Evolutionary conservation across 2,888 invertebrate species (phyloP).

Genomic region (Heliconius sara): DNA sequence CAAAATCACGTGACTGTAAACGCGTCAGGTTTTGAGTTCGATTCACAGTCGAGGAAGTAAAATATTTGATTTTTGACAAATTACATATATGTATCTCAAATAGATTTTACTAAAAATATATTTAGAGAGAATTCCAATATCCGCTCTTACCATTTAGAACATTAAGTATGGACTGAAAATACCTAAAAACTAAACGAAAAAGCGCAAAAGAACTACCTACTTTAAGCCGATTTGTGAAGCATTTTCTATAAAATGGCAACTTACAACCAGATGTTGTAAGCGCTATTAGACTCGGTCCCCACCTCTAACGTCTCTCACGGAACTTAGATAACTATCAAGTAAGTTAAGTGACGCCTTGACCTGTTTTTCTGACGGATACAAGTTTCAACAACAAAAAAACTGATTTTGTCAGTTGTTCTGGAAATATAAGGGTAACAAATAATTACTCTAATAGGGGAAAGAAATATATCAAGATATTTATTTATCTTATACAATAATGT

Average conservation of each 20-base stretch:
- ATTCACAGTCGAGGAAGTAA: too few species aligned
- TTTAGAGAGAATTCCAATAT: neutral
- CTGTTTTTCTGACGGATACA: constrained; percentile 29
- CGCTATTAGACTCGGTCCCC: constrained; percentile 42
- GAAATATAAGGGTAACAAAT: neutral
- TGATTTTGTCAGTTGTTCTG: constrained; percentile 9
- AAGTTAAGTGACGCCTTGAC: constrained; percentile 40
- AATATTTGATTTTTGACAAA: neutral
- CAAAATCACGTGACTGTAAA: too few species aligned
- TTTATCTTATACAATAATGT: neutral
- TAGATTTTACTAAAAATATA: neutral
- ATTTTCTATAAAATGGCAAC: constrained; percentile 34
- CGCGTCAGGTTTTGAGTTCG: too few species aligned
- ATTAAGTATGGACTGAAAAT: neutral
- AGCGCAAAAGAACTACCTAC: neutral
- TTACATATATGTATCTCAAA: neutral
- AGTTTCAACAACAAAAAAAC: constrained; percentile 8
- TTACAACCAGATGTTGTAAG: constrained; percentile 36
- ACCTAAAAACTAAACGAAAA: neutral
- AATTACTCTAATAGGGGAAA: constrained; percentile 2
- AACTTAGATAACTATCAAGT: constrained; percentile 45
- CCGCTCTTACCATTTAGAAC: neutral
- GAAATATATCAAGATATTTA: constrained; percentile 1
- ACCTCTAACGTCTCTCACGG: constrained; percentile 44
- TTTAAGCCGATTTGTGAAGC: constrained; percentile 42